phyloP scores from a whole-genome alignment of 2,113 vertebrate genomes.

The Cololabis saira region DNA sequence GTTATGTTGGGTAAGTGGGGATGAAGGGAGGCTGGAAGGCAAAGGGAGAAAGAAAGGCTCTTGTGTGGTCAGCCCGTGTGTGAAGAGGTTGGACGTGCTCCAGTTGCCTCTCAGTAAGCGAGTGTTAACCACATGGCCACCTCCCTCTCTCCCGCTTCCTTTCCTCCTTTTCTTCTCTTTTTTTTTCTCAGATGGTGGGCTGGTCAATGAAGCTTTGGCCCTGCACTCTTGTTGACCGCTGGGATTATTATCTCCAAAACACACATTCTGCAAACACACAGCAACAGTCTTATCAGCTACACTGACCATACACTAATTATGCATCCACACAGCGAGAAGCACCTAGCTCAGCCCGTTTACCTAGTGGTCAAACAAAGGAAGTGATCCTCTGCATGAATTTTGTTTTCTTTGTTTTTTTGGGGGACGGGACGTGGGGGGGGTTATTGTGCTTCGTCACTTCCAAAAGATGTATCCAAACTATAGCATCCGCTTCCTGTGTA shows the following conservation, averaged over 20 bases:
- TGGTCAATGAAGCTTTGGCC: slow-evolving; percentile 71
- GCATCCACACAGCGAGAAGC: slow-evolving; percentile 27
- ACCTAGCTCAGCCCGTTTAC: slow-evolving; percentile 37
- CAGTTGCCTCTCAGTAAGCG: slow-evolving; percentile 80
- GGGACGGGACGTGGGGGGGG: no score
- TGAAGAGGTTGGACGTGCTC: slow-evolving; percentile 78
- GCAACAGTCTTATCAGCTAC: slow-evolving; percentile 69
- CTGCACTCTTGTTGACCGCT: slow-evolving; percentile 77
- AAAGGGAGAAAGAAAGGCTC: slow-evolving; percentile 78
- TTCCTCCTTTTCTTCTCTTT: slow-evolving; percentile 42
- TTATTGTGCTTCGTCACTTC: slow-evolving; percentile 22
- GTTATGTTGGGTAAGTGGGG: slow-evolving; percentile 72
- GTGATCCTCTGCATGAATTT: slow-evolving; percentile 27
- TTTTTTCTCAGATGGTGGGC: slow-evolving; percentile 68
- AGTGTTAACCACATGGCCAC: slow-evolving; percentile 82
- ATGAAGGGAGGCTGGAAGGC: slow-evolving; percentile 75
- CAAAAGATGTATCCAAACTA: not conserved
- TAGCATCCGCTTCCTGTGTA: not conserved
- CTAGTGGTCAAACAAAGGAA: slow-evolving; percentile 62
- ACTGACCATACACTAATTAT: slow-evolving; percentile 45
- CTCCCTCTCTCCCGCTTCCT: slow-evolving; percentile 63
- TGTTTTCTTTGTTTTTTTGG: slow-evolving; percentile 9
- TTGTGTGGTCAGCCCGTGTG: slow-evolving; percentile 80
- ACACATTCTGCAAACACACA: slow-evolving; percentile 73
- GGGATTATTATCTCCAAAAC: slow-evolving; percentile 79